Conservation (phyloP, 1,140 invertebrate species). For the Steinernema feltiae region DNA sequence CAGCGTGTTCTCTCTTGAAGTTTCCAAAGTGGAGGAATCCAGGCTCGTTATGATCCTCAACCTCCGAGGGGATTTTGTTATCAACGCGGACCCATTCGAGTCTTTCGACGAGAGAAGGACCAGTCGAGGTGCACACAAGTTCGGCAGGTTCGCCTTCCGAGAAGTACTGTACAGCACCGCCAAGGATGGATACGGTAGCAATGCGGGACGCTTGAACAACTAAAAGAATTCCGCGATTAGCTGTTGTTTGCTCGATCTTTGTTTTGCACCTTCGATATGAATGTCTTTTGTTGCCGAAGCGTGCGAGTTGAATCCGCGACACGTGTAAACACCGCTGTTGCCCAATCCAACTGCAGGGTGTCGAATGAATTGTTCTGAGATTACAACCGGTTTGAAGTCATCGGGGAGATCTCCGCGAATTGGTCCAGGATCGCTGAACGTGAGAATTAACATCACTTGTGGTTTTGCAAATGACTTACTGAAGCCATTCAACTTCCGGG, state of each 20-base stretch:
- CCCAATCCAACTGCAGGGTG: slow-evolving; percentile 52
- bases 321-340: slow-evolving; percentile 54
- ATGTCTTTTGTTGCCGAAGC: slow-evolving; percentile 57
- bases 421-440: slow-evolving; percentile 52
- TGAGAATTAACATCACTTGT: neutral
- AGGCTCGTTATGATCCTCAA: slow-evolving; percentile 51
- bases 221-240: slow-evolving; percentile 9
- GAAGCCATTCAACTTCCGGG: slow-evolving; percentile 58
- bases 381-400: slow-evolving; percentile 55
- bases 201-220: slow-evolving; percentile 48
- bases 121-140: slow-evolving; percentile 52
- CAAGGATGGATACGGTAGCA: slow-evolving; percentile 53
- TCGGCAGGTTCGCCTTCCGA: slow-evolving; percentile 45
- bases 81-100: slow-evolving; percentile 48
- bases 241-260: slow-evolving; percentile 22
- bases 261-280: slow-evolving; percentile 49
- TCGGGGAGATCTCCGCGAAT: slow-evolving; percentile 57
- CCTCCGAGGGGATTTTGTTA: slow-evolving; percentile 42
- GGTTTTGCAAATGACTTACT: slow-evolving; percentile 32
- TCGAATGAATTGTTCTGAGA: slow-evolving; percentile 55
- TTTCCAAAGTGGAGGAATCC: slow-evolving; percentile 53
- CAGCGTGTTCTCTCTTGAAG: slow-evolving; percentile 51
- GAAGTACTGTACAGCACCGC: slow-evolving; percentile 52
- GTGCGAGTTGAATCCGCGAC: slow-evolving; percentile 50
- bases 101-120: slow-evolving; percentile 47